These are phyloP conservation scores for Leptinotarsa juncta DNA, from an alignment of 2,888 invertebrate genomes.

Conservation along the genomic window DNA sequence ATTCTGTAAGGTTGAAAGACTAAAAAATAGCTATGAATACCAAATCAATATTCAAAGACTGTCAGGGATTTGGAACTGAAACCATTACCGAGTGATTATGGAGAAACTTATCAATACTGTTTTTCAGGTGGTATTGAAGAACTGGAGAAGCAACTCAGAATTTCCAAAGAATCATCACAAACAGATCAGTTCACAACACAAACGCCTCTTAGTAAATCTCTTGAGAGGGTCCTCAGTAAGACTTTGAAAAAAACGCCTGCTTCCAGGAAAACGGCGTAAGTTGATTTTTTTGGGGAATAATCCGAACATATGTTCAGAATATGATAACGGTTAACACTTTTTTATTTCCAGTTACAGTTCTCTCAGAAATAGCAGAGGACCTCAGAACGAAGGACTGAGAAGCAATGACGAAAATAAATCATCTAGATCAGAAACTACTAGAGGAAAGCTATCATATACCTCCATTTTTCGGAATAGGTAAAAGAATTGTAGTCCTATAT, in stretches of 20 bases:
- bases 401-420: constrained; percentile 58
- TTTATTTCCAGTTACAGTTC: constrained; percentile 63
- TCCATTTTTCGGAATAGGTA: constrained; percentile 61
- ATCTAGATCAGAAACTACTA: constrained; percentile 57
- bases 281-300: constrained; percentile 1
- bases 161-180: constrained; percentile 56
- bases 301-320: too few species aligned
- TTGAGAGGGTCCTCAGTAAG: constrained; percentile 77
- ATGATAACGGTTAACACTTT: too few species aligned
- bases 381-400: constrained; percentile 70
- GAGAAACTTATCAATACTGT: too few species aligned
- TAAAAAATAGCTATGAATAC: too few species aligned
- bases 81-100: neutral
- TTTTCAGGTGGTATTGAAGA: constrained; percentile 82
- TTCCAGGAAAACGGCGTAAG: constrained; percentile 61
- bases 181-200: constrained; percentile 70
- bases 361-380: constrained; percentile 72
- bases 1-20: too few species aligned
- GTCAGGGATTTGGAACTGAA: too few species aligned
- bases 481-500: neutral
- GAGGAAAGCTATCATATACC: constrained; percentile 65
- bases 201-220: constrained; percentile 77
- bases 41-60: too few species aligned
- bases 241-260: constrained; percentile 54
- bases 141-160: constrained; percentile 79